Evolutionary conservation across 2,888 invertebrate genomes (phyloP), one percentile per base, ranked within the genome.

Genomic region (Lepeophtheirus nordmannii): DNA sequence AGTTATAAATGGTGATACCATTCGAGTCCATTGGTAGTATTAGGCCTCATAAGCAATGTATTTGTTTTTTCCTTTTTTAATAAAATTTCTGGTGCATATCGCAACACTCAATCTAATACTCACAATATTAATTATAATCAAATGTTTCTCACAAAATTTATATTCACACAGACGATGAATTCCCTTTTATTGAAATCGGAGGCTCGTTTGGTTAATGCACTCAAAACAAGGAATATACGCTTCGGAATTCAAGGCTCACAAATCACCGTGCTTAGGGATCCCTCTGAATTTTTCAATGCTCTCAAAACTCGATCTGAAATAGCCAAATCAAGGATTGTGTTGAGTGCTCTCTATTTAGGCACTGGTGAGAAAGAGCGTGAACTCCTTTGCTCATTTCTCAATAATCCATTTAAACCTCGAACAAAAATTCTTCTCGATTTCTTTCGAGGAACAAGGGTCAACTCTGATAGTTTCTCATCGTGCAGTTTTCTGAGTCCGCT

Each of bases 291-390:
- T 75, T 91, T 90, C 73, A 79, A 84, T 10, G 83, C 81, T 0
- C 74, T 91, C 14, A 75, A 86, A 69, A 79, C 84, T 59, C 82
- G 83, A 73, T 84, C 85, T 73, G 76, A 77, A 65, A 76, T 75
- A 65, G 87, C 90, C 0, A 82, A 80, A 68, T 77, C 78, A 63
- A 80, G 90, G 71, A 85, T 92, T 72, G 84, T 85, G 0, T 76
- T 98, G 62, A 89, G 90, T 7, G 94, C 97, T 68, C 78, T 98
- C 12, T 98, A 98, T 74, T 78, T 97, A 67, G 97, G 98, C 14
- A 92, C 86, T 63, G 94, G 94, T 0, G 74, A 80, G 20, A 76
- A 91, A 71, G 97, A 97, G 76, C 79, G 80, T 67, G 81, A 84
- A 64, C 77, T 98, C 73, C 85, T 84, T 74, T 72, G 72, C 71